phyloP scores from a whole-genome alignment of 2,888 invertebrate genomes.

The Diogma glabrata region DNA sequence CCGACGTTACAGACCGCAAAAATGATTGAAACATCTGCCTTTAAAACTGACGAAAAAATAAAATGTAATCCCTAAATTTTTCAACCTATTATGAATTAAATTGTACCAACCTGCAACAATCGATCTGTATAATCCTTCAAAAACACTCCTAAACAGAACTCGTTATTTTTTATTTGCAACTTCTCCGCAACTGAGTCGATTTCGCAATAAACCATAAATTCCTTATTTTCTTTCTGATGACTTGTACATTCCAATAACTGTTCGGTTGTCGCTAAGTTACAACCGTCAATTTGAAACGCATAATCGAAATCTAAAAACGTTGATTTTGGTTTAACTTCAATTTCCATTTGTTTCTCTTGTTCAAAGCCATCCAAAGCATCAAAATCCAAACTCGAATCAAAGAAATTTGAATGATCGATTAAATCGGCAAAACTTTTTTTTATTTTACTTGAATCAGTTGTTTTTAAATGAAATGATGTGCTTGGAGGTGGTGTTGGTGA shows the following conservation, averaged over 20 bases:
- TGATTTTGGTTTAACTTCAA: neutral
- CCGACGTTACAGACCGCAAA: too few species aligned
- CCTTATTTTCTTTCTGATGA: neutral
- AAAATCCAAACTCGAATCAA: slow-evolving; percentile 2
- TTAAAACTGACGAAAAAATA: too few species aligned
- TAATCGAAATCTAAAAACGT: slow-evolving; percentile 11
- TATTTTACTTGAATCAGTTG: neutral
- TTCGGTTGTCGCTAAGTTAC: slow-evolving; percentile 13
- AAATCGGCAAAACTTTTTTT: slow-evolving; percentile 1
- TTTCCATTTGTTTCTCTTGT: neutral
- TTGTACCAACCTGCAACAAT: neutral
- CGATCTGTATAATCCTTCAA: slow-evolving; percentile 10
- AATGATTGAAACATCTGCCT: too few species aligned
- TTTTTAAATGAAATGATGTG: neutral
- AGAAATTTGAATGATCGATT: neutral
- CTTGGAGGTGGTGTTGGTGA: neutral
- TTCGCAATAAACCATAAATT: slow-evolving; percentile 11
- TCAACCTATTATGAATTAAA: too few species aligned
- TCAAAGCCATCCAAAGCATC: neutral
- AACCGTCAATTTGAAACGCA: slow-evolving; percentile 12
- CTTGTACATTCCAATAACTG: slow-evolving; percentile 6
- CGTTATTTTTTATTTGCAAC: slow-evolving; percentile 7
- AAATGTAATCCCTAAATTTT: too few species aligned
- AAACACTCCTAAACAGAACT: slow-evolving; percentile 11
- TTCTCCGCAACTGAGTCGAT: slow-evolving; percentile 9